A percentile compares a stretch with the other conserved stretches of the same genome.
Conservation (phyloP, 2,888 invertebrate genomes). For the Drosophila maculinotata region DNA sequence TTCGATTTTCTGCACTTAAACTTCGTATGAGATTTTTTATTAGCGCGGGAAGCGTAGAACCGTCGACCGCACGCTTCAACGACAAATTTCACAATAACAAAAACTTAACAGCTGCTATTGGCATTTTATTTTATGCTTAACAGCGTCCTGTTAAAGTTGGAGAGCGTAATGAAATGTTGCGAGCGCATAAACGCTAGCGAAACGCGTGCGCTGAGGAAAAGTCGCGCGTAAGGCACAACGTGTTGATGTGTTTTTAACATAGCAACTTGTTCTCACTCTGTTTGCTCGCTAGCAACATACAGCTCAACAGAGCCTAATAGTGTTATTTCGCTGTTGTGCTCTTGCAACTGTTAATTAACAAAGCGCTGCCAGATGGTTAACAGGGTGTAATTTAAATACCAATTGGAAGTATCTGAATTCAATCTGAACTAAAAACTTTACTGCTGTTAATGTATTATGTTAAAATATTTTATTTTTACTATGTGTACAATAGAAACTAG, state of each 20-base stretch:
- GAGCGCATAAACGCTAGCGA: conserved; percentile 25
- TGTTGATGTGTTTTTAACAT: conserved; percentile 4
- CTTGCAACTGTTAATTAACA: not conserved
- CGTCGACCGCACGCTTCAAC: conserved; percentile 34
- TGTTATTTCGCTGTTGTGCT: conserved; percentile 8
- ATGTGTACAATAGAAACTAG: too few relatives aligned
- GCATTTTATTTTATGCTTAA: conserved; percentile 17
- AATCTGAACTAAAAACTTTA: not conserved
- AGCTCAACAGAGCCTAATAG: too few relatives aligned
- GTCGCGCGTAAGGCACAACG: conserved; percentile 10
- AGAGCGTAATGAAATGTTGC: conserved; percentile 3
- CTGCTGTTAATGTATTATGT: not conserved
- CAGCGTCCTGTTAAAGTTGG: conserved; percentile 42
- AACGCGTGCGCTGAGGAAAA: conserved; percentile 24
- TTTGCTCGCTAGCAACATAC: conserved; percentile 9
- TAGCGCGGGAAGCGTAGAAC: conserved; percentile 22
- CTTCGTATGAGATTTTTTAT: conserved; percentile 33
- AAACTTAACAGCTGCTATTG: conserved; percentile 35
- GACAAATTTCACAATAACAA: conserved; percentile 55
- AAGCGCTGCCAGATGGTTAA: conserved; percentile 19
- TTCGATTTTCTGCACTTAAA: conserved; percentile 46
- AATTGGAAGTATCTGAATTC: not conserved
- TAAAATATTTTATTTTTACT: not conserved
- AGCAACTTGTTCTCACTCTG: conserved; percentile 14
- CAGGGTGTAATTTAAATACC: not conserved